Percentiles rank a stretch among this genome's conserved stretches.
These are phyloP conservation scores for Neopelma chrysocephalum DNA, from an alignment of 2,797 vertebrate species.

Conservation along the genomic window DNA sequence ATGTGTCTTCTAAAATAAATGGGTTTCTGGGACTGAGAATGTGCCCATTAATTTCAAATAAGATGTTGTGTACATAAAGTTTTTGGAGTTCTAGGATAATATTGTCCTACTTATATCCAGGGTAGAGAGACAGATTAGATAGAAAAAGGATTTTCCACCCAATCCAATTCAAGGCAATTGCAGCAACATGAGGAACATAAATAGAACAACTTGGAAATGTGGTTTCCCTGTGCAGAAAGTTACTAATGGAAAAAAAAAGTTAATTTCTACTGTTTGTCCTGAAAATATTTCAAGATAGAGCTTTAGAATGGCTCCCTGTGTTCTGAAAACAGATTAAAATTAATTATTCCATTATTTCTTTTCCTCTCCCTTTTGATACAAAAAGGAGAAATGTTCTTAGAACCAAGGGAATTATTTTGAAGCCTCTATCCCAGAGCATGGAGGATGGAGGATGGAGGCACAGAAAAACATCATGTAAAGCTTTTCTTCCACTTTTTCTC, in stretches of 20 bases:
- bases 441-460: not conserved
- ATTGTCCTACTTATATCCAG: not conserved
- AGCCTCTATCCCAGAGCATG: not conserved
- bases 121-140: not conserved
- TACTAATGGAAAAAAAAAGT: not conserved
- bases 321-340: constrained; percentile 46
- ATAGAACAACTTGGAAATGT: constrained; percentile 72
- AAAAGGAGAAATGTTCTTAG: constrained; percentile 7
- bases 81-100: constrained; percentile 64
- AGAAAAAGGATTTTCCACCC: constrained; percentile 67
- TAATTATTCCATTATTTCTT: constrained; percentile 48
- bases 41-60: constrained; percentile 62
- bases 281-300: constrained; percentile 14
- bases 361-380: constrained; percentile 20
- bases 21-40: constrained; percentile 58
- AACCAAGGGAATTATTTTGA: constrained; percentile 26
- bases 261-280: constrained; percentile 60
- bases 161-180: constrained; percentile 67
- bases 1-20: constrained; percentile 34
- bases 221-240: constrained; percentile 69
- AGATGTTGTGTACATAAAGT: constrained; percentile 63
- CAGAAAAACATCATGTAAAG: not conserved
- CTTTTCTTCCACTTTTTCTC: not conserved
- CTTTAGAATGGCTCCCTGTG: not conserved
- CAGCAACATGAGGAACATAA: constrained; percentile 70